A percentile compares a stretch with the other conserved stretches of the same genome.
These are phyloP conservation scores for Sthenelais limicola DNA, from an alignment of 2,888 invertebrate genomes.

Conservation along the genomic window DNA sequence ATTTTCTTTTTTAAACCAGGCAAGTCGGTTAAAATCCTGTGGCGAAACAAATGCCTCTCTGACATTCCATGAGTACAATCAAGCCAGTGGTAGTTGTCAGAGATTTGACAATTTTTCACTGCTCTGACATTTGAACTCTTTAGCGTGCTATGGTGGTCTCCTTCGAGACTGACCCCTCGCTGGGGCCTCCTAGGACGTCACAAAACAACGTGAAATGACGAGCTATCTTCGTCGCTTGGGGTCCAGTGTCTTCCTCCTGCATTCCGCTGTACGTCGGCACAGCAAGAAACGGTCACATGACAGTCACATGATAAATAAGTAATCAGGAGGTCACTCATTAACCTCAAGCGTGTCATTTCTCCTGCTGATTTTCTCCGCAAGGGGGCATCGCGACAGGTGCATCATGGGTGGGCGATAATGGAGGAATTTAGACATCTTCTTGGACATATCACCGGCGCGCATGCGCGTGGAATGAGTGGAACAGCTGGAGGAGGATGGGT, in stretches of 20 bases:
- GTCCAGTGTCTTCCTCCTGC: too few species aligned
- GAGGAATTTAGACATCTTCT: conserved; percentile 23
- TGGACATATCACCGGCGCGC: conserved; percentile 19
- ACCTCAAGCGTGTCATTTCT: neutral
- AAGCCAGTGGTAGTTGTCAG: too few species aligned
- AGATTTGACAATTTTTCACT: too few species aligned
- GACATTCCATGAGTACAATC: too few species aligned
- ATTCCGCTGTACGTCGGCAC: too few species aligned
- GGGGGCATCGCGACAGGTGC: conserved; percentile 13
- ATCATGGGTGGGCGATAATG: conserved; percentile 29
- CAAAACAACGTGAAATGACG: neutral
- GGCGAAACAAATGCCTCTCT: too few species aligned
- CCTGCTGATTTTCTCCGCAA: neutral
- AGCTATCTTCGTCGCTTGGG: too few species aligned
- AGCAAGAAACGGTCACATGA: too few species aligned
- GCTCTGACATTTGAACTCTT: too few species aligned
- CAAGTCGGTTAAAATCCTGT: too few species aligned
- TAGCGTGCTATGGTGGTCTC: too few species aligned
- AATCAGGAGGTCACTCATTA: conserved; percentile 8
- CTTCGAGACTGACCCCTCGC: neutral
- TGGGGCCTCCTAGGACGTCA: neutral
- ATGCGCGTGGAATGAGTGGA: conserved; percentile 22
- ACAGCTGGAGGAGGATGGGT: conserved; percentile 30
- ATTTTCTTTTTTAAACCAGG: too few species aligned
- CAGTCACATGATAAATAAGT: conserved; percentile 6